Base-by-base conservation (phyloP, 2,888 invertebrate species). In the Meloe dianella region DNA sequence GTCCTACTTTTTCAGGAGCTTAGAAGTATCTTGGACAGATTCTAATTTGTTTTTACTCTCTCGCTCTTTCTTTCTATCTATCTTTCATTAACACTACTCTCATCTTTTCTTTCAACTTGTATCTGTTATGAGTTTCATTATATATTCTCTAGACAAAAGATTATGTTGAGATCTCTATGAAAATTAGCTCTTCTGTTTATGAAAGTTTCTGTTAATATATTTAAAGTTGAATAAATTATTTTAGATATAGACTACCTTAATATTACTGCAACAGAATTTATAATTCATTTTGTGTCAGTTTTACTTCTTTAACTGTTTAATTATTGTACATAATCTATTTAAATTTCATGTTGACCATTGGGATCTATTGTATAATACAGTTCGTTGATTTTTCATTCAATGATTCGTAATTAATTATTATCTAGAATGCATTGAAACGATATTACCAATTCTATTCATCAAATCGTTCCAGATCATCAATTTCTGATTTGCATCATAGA, bases 181-280 rank as follows among this genome's bases (percentile, higher is more conserved):
- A 65, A 61, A 65, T 65, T 57, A 47, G 57, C 61, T 60, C 29
- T 54, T 61, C 61, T 65, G 65, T 57, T 65, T 65, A 65, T 65
- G 65, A 65, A 65, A 61, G 17, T 61, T 57, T 65, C 17, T 57
- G 57, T 59, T 64, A 41, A 65, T 61, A 59, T 58, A 65, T 65
- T 65, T 61, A 27, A 56, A 51, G 61, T 61, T 57, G 57, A 30
- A 35, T 27, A 38, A 41, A 57, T 63, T 32, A 58, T 58, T 47
- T 20, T 47, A 20, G 35, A 14, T 35, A 7, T 8, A 32, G 3
- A 9, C 2, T 22, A 47, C 9, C 47, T 47, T 47, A 20, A 2
- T 20, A 8, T 1, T 47, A 7, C 0, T 2, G 20, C 20, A 47
- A 47, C 6, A 38, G 2, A 20, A 20, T 9, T 20, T 20, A 47